A percentile compares a stretch with the other conserved stretches of the same genome.
Evolutionary conservation across 2,113 vertebrate genomes (phyloP).

Genomic region (Anoplopoma fimbria): DNA sequence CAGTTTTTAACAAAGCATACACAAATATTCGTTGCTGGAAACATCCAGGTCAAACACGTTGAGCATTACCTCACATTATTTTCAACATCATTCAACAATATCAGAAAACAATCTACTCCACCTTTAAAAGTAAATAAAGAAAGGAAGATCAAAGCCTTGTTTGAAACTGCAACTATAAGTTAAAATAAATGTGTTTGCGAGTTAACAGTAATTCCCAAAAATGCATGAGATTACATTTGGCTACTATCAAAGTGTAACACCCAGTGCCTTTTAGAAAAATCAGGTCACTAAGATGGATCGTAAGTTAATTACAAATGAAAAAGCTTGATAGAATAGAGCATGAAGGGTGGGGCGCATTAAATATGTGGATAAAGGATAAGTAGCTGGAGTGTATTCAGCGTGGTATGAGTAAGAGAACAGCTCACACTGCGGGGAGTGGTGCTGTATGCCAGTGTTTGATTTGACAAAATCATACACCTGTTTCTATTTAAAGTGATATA

Average conservation of each 20-base stretch:
- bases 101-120: constrained; percentile 3
- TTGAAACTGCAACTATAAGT: not conserved
- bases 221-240: not conserved
- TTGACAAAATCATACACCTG: not conserved
- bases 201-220: not conserved
- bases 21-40: not conserved
- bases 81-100: not conserved
- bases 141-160: not conserved
- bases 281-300: not conserved
- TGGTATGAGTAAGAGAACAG: constrained; percentile 41
- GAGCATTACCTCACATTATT: not conserved
- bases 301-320: constrained; percentile 13
- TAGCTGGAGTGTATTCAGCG: constrained; percentile 1
- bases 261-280: not conserved
- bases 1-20: not conserved
- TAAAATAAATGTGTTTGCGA: not conserved
- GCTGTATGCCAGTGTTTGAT: not conserved
- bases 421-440: constrained; percentile 34
- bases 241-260: not conserved
- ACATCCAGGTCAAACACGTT: not conserved
- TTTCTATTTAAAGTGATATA: not conserved
- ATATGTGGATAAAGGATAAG: constrained; percentile 34
- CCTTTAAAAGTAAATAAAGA: constrained; percentile 5
- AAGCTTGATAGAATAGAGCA: constrained; percentile 14
- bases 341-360: constrained; percentile 32